Base-by-base conservation (phyloP, 2,888 invertebrate genomes). In the Monopis laevigella region DNA sequence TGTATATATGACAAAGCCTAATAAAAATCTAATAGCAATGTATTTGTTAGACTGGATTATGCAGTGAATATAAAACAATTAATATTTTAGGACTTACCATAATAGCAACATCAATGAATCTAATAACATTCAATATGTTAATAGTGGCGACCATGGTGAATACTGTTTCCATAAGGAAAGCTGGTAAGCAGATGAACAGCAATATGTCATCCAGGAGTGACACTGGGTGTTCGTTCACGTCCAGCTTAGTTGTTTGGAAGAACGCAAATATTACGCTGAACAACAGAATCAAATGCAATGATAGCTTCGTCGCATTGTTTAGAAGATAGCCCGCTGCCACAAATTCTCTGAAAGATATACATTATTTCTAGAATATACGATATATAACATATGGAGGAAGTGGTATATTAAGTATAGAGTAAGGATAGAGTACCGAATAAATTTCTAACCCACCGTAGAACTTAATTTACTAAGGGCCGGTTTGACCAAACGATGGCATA, bases 101-200 rank as follows among this genome's bases (percentile, higher is more conserved):
- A 3, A 86, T 54, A 41, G 81, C 46, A 38, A 82, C 80, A 39
- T 82, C 81, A n/a, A 80, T 58, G 34, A 82, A 73, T 45, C 81
- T 82, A 17, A 85, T 55, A 36, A 78, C 55, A 48, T 84, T 82
- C 2, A 69, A 48, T 30, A 82, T 70, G 32, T 68, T 75, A 24
- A 87, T 70, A 1, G 88, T 87, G 1, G 90, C 88, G 8, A 88
- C 75, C 50, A 89, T 77, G 46, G 86, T 87, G 45, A 90, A 84
- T 29, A 88, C 83, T 1, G 87, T 85, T 54, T 88, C 87, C 50
- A 89, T 68, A 55, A 89, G 88, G 67, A 88, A 89, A 11, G 88
- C 88, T 0, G 90, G 90, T 13, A 89, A 68, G 45, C 89, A 88
- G 40, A 89, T 83, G 54, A 88, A 87, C 1, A 90, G 74, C 1